Evolutionary conservation across 2,888 invertebrate species (phyloP), one percentile per base, ranked within the genome.

Genomic region (Odontocolon sp.): DNA sequence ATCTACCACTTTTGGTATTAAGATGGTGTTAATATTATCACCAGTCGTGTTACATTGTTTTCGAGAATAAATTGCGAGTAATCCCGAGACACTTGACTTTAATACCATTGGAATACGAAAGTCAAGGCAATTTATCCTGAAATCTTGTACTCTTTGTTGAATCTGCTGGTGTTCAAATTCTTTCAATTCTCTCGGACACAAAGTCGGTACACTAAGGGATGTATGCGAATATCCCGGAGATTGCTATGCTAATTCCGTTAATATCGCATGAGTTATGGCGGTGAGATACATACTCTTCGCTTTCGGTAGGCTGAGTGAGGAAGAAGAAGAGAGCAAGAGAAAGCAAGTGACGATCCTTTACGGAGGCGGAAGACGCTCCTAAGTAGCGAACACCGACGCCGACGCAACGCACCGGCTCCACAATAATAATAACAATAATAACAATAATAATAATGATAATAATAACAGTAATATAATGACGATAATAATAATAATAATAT

Each of bases 191-290:
- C 52, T 52, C 28, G 28, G 59, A 61, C 23, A 40, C n/a, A 14
- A 40, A 14, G 11, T 68, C 38, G 8, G 56, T 36, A 33, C 14
- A 14, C 38, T 31, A n/a, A n/a, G n/a, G 16, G 14, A 63, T 14
- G 21, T 50, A 8, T 36, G 36, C 31, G 63, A 54, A 63, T 68
- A 56, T 33, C 61, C 50, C 56, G 67, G 67, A 84, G 83, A 86
- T 86, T 82, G 84, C 84, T 86, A 87, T 87, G 87, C 85, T 87
- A 87, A 87, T 88, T 87, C 78, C 74, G 79, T 83, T 87, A 86
- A 87, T 86, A 85, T 86, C 84, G 79, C 82, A 85, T 86, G 85
- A 88, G 74, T 88, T 88, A 87, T 83, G 78, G 77, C 63, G 50
- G 77, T 71, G 67, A 66, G 69, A 64, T 63, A 75, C 69, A 76